phyloP scores from a whole-genome alignment of 2,797 vertebrate species.

The Cyprinodon diabolis region DNA sequence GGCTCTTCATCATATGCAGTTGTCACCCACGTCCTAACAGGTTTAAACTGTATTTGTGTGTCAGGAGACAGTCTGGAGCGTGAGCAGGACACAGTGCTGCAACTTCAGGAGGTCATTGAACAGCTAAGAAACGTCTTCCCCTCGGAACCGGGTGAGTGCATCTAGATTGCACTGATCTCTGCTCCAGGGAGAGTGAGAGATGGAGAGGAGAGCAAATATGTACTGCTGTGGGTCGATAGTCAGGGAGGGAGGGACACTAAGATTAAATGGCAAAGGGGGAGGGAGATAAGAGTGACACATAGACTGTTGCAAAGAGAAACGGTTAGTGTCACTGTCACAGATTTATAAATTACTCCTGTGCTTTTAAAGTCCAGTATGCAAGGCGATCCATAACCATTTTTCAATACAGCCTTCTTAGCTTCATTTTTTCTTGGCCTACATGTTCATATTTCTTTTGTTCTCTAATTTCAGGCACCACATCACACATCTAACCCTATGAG shows the following conservation, averaged over 20 bases:
- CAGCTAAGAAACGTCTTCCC: slow-evolving; percentile 96
- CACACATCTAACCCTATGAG: slow-evolving; percentile 70
- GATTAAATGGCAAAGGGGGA: slow-evolving; percentile 54
- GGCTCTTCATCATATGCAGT: not conserved
- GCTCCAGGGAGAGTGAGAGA: slow-evolving; percentile 38
- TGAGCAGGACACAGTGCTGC: slow-evolving; percentile 91
- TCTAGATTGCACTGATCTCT: not conserved
- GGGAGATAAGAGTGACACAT: slow-evolving; percentile 41
- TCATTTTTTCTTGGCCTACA: slow-evolving; percentile 25
- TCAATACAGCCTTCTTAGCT: slow-evolving; percentile 27
- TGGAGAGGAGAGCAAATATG: slow-evolving; percentile 64
- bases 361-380: slow-evolving; percentile 58
- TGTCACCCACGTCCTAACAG: not conserved
- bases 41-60: slow-evolving; percentile 26
- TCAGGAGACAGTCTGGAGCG: slow-evolving; percentile 87
- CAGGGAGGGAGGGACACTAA: slow-evolving; percentile 12
- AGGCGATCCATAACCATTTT: slow-evolving; percentile 38
- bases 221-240: slow-evolving; percentile 57
- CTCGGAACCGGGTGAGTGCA: slow-evolving; percentile 76
- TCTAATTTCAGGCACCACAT: slow-evolving; percentile 72
- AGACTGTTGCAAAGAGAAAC: slow-evolving; percentile 29
- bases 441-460: slow-evolving; percentile 20
- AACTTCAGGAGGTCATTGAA: slow-evolving; percentile 97
- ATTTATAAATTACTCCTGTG: slow-evolving; percentile 30
- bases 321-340: slow-evolving; percentile 32